phyloP scores from a whole-genome alignment of 2,888 invertebrate species.

The Drosophila phalerata region DNA sequence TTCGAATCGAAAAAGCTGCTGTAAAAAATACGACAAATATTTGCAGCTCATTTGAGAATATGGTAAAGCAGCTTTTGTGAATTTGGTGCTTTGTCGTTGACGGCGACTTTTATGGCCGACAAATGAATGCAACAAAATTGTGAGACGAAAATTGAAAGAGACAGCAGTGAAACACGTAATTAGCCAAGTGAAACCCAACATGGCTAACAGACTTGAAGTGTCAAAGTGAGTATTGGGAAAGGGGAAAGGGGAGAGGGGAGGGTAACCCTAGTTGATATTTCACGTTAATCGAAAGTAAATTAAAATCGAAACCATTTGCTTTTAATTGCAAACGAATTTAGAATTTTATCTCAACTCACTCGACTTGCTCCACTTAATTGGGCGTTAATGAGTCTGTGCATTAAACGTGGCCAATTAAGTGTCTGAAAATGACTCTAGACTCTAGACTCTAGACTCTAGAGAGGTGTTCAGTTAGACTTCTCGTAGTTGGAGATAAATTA shows the following conservation, averaged over 20 bases:
- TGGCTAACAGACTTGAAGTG: constrained; percentile 40
- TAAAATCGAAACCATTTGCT: constrained; percentile 49
- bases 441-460: constrained; percentile 41
- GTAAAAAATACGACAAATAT: constrained; percentile 59
- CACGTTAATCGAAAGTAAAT: constrained; percentile 65
- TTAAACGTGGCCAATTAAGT: constrained; percentile 61
- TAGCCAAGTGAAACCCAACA: constrained; percentile 59
- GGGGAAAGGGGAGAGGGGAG: neutral
- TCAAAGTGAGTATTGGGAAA: neutral
- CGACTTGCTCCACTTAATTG: constrained; percentile 57
- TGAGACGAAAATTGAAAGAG: constrained; percentile 76
- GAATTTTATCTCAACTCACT: constrained; percentile 41
- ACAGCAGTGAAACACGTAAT: constrained; percentile 77
- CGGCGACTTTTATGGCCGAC: constrained; percentile 79
- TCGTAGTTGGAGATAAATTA: constrained; percentile 44
- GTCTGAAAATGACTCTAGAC: constrained; percentile 12
- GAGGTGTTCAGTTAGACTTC: constrained; percentile 34
- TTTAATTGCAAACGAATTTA: constrained; percentile 67
- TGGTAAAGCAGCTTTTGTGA: constrained; percentile 67
- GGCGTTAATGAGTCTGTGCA: constrained; percentile 65
- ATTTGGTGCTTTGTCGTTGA: constrained; percentile 68
- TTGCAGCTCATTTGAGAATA: constrained; percentile 68
- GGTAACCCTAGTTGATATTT: constrained; percentile 26
- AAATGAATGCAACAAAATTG: constrained; percentile 76
- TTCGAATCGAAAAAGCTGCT: constrained; percentile 3